Percentiles rank a stretch among this genome's conserved stretches.
These are phyloP conservation scores for Lemur catta DNA, from an alignment of 2,797 vertebrate species.

Conservation along the genomic window DNA sequence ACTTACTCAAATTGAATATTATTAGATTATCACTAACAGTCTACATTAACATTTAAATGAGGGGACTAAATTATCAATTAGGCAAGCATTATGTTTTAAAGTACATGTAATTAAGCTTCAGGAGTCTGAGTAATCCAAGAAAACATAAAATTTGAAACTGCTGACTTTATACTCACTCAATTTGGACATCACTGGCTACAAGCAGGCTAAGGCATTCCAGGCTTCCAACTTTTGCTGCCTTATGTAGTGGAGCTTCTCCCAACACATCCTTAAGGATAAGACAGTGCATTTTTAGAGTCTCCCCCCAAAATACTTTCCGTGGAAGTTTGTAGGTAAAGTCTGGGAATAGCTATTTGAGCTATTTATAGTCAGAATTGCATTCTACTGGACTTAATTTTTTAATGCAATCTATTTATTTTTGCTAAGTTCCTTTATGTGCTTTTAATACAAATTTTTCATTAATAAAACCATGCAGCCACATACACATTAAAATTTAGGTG, in stretches of 20 bases:
- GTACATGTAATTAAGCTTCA: not conserved
- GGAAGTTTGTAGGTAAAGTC: not conserved
- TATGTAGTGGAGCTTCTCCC: slow-evolving; percentile 87
- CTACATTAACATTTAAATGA: not conserved
- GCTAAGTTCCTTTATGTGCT: not conserved
- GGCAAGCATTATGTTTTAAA: not conserved
- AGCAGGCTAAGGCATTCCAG: slow-evolving; percentile 87
- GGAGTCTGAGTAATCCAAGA: not conserved
- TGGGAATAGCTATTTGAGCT: not conserved
- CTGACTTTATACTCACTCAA: slow-evolving; percentile 82
- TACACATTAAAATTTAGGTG: not conserved
- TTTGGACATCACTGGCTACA: slow-evolving; percentile 83
- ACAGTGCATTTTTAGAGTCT: not conserved
- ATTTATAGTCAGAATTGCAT: not conserved
- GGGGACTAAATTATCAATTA: not conserved
- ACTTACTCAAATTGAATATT: not conserved
- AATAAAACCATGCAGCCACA: not conserved
- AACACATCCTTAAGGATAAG: slow-evolving; percentile 80
- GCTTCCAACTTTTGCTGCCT: slow-evolving; percentile 87
- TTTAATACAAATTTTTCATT: slow-evolving; percentile 12
- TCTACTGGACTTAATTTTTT: not conserved
- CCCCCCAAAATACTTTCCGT: not conserved
- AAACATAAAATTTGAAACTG: not conserved
- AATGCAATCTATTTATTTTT: not conserved
- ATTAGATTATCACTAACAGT: not conserved